phyloP scores from a whole-genome alignment of 2,113 vertebrate species.

The Progne subis region DNA sequence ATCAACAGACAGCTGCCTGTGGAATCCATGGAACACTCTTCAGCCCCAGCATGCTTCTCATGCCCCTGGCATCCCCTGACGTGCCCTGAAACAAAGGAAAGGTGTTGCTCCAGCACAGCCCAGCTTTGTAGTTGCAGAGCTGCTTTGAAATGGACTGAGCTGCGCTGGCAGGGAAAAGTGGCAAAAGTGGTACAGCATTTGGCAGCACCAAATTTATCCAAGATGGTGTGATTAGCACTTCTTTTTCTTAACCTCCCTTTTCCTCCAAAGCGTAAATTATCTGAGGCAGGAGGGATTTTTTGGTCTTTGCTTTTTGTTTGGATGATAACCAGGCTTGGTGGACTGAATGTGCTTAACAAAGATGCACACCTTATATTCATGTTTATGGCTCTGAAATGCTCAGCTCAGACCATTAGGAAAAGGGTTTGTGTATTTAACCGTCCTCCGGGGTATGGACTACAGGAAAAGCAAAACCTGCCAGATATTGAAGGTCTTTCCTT shows the following conservation, averaged over 20 bases:
- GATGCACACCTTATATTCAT: background rate
- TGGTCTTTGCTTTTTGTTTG: background rate
- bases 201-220: background rate
- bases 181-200: background rate
- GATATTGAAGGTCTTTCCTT: slow-evolving; percentile 65
- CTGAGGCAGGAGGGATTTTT: background rate
- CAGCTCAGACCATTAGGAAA: background rate
- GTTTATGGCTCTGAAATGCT: background rate
- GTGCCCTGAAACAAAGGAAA: background rate
- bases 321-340: background rate
- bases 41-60: rapidly evolving
- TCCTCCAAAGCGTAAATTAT: background rate
- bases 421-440: background rate
- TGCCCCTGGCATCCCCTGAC: background rate
- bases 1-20: background rate
- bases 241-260: background rate
- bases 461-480: slow-evolving; percentile 49
- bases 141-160: background rate
- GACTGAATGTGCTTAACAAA: background rate
- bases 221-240: background rate
- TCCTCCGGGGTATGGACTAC: slow-evolving; percentile 38
- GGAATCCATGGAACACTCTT: background rate
- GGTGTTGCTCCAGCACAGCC: background rate
- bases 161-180: background rate
- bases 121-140: background rate